A percentile compares a stretch with the other conserved stretches of the same genome.
Evolutionary conservation across 30 jellyfish, hydroid and myxozoan species (phyloP).

Genomic region (Clytia hemisphaerica): DNA sequence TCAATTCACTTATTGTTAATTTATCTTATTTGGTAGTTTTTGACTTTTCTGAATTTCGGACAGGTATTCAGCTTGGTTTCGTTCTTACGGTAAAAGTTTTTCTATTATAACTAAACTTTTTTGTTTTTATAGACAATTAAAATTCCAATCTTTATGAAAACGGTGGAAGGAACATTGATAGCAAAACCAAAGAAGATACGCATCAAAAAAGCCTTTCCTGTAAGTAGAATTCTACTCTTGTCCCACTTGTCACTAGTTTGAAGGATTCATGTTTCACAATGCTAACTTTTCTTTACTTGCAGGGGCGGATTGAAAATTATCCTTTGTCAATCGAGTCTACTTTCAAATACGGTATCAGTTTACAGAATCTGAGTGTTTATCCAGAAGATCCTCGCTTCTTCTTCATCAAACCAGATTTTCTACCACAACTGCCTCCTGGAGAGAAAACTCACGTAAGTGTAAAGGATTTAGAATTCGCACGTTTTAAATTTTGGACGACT

Average conservation of each 20-base stretch:
- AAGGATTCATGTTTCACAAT: background rate
- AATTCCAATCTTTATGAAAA: slow-evolving; percentile 61
- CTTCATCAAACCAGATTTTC: slow-evolving; percentile 38
- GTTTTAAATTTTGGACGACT: background rate
- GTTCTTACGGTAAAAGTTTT: no score
- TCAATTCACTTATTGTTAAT: no score
- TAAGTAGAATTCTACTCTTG: slow-evolving; percentile 20
- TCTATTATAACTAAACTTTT: background rate
- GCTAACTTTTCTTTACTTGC: background rate
- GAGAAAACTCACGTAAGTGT: slow-evolving; percentile 67
- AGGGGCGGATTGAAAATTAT: slow-evolving; percentile 89
- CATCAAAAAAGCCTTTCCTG: slow-evolving; percentile 88
- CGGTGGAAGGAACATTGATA: slow-evolving; percentile 60
- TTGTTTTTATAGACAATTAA: slow-evolving; percentile 57
- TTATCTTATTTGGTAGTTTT: no score
- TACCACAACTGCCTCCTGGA: slow-evolving; percentile 61
- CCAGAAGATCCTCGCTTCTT: slow-evolving; percentile 77
- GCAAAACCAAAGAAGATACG: slow-evolving; percentile 80
- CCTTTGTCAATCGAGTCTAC: slow-evolving; percentile 70
- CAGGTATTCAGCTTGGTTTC: no score
- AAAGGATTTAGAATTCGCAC: background rate
- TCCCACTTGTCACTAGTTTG: background rate
- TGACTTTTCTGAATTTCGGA: no score
- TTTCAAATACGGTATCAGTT: slow-evolving; percentile 49
- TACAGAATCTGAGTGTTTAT: slow-evolving; percentile 53